A percentile compares a stretch with the other conserved stretches of the same genome.
phyloP scores from a whole-genome alignment of 2,888 invertebrate genomes.

The Scaptomyza reducta region DNA sequence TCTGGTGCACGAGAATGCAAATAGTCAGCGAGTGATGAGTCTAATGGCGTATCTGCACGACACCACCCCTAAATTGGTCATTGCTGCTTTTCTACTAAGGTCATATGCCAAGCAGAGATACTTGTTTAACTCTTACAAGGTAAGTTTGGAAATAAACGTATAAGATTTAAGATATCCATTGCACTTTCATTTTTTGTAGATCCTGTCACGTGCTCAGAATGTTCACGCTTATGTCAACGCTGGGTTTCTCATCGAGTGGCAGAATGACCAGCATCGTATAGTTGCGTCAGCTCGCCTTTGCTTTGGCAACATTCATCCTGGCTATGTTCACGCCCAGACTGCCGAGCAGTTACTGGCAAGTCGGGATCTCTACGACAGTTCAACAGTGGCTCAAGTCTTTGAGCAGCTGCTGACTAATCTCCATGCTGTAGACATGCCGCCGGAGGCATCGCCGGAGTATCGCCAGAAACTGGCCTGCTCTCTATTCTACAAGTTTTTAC shows the following conservation, averaged over 20 bases:
- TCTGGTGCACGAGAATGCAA: conserved; percentile 63
- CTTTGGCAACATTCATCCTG: conserved; percentile 87
- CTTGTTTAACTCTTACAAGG: conserved; percentile 88
- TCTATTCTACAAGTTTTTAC: conserved; percentile 90
- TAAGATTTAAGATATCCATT: background rate
- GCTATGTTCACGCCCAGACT: conserved; percentile 86
- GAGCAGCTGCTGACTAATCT: conserved; percentile 86
- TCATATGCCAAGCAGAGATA: conserved; percentile 85
- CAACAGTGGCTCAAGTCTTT: conserved; percentile 83
- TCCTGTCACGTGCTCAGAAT: conserved; percentile 90
- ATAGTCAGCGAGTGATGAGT: conserved; percentile 84
- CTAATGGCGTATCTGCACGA: conserved; percentile 86
- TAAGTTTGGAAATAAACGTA: conserved; percentile 71
- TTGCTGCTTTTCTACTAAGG: conserved; percentile 87
- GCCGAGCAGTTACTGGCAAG: conserved; percentile 86
- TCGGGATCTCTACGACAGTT: conserved; percentile 84
- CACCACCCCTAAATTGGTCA: conserved; percentile 87
- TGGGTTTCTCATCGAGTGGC: conserved; percentile 87
- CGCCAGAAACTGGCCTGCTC: conserved; percentile 89
- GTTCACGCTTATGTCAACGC: conserved; percentile 92
- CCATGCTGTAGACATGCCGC: conserved; percentile 86
- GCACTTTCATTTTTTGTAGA: conserved; percentile 80
- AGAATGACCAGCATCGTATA: conserved; percentile 22
- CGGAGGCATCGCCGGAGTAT: conserved; percentile 89
- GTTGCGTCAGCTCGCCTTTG: conserved; percentile 85